phyloP scores from a whole-genome alignment of 1,140 invertebrate genomes.

The Ruditapes philippinarum region DNA sequence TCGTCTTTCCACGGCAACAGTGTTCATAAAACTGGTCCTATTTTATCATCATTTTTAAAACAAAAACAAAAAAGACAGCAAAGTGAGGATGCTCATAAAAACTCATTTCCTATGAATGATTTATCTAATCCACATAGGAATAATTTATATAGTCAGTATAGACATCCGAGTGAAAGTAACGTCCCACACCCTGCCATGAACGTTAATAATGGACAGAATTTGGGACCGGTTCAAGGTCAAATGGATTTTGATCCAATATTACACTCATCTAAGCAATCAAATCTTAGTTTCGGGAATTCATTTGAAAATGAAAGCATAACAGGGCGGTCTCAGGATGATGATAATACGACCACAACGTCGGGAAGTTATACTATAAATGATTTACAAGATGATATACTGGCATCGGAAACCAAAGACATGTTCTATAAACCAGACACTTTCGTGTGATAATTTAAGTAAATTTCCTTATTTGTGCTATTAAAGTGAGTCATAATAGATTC shows the following conservation, averaged over 20 bases:
- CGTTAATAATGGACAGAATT: not conserved
- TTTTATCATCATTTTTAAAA: constrained; percentile 57
- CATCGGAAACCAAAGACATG: constrained; percentile 51
- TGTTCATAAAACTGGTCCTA: constrained; percentile 61
- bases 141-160: constrained; percentile 19
- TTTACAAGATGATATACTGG: constrained; percentile 48
- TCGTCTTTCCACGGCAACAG: constrained; percentile 72
- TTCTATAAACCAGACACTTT: constrained; percentile 66
- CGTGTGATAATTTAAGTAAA: constrained; percentile 45
- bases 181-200: not conserved
- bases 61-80: constrained; percentile 35
- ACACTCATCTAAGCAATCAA: constrained; percentile 53
- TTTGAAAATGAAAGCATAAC: constrained; percentile 69
- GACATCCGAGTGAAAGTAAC: constrained; percentile 15
- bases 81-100: constrained; percentile 29
- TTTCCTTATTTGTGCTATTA: constrained; percentile 1
- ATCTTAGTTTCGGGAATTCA: constrained; percentile 46
- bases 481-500: not conserved
- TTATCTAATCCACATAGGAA: constrained; percentile 56
- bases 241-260: constrained; percentile 51
- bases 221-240: constrained; percentile 13
- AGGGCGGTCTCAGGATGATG: constrained; percentile 75
- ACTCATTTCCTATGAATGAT: constrained; percentile 54
- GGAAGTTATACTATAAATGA: constrained; percentile 83
- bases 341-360: constrained; percentile 80